Conservation (phyloP, 1,140 invertebrate genomes). For the Eciton burchellii region DNA sequence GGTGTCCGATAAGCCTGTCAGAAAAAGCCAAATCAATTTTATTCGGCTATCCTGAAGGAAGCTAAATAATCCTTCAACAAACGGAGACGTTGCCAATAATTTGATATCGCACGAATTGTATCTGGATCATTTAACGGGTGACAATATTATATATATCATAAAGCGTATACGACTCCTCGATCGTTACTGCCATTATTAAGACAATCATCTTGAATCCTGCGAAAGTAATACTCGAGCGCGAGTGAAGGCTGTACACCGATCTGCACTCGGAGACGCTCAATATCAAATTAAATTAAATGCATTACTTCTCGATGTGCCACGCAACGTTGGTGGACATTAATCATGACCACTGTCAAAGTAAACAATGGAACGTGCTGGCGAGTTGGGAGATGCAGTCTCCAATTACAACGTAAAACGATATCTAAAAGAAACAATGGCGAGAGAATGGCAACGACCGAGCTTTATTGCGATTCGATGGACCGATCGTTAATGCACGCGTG, state of each 20-base stretch:
- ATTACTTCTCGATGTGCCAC: slow-evolving; percentile 33
- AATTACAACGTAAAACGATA: slow-evolving; percentile 59
- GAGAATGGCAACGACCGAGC: background rate
- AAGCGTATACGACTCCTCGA: background rate
- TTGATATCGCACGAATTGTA: background rate
- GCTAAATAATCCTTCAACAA: too few relatives aligned
- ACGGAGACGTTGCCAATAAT: too few relatives aligned
- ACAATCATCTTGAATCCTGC: background rate
- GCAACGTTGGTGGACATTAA: slow-evolving; percentile 52
- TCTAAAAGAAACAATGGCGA: slow-evolving; percentile 5
- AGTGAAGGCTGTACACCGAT: slow-evolving; percentile 10
- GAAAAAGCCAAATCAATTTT: too few relatives aligned
- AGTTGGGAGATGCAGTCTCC: slow-evolving; percentile 21
- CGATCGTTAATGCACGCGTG: background rate
- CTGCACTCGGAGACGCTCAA: slow-evolving; percentile 32
- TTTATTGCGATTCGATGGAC: slow-evolving; percentile 38
- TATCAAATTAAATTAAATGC: slow-evolving; percentile 50
- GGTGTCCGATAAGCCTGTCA: too few relatives aligned
- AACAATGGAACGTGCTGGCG: slow-evolving; percentile 39
- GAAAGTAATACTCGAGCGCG: background rate
- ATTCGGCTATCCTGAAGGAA: too few relatives aligned
- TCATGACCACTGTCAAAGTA: slow-evolving; percentile 49
- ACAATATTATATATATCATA: slow-evolving; percentile 8
- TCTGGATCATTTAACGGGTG: background rate
- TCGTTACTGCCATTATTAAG: background rate